These are phyloP conservation scores for Chanos chanos DNA, from an alignment of 2,797 vertebrate species.

Conservation along the genomic window DNA sequence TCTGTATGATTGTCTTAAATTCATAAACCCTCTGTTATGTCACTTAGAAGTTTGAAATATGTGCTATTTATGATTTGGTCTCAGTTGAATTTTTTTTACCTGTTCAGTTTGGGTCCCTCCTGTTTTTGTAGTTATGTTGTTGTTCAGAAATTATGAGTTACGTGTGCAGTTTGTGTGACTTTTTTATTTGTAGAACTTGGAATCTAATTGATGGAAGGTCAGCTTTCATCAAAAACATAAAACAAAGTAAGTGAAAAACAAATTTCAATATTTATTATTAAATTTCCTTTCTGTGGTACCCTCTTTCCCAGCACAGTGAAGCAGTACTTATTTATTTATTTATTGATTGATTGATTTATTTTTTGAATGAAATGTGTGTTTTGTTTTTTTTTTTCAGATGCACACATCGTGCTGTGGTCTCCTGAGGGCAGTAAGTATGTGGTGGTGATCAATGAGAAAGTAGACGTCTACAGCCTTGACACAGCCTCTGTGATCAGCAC, in stretches of 20 bases:
- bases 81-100: too few relatives aligned
- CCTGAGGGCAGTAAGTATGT: constrained; percentile 83
- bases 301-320: not conserved
- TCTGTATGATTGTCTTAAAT: not conserved
- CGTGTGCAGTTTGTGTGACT: not conserved
- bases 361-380: not conserved
- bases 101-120: too few relatives aligned
- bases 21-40: too few relatives aligned
- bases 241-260: constrained; percentile 80
- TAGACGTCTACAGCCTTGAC: constrained; percentile 82
- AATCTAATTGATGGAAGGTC: constrained; percentile 91
- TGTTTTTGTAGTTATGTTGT: too few relatives aligned
- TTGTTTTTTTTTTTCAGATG: constrained; percentile 68
- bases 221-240: constrained; percentile 96
- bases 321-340: not conserved
- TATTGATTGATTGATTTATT: not conserved
- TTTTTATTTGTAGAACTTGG: constrained; percentile 81
- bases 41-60: too few relatives aligned
- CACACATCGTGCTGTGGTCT: constrained; percentile 91
- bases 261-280: not conserved
- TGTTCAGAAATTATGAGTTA: too few relatives aligned
- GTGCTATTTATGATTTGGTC: too few relatives aligned
- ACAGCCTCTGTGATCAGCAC: constrained; percentile 81
- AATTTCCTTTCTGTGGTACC: not conserved
- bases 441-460: constrained; percentile 73